Evolutionary conservation across 2,113 vertebrate genomes (phyloP), one percentile per base, ranked within the genome.

Genomic region (Oenanthe melanoleuca): DNA sequence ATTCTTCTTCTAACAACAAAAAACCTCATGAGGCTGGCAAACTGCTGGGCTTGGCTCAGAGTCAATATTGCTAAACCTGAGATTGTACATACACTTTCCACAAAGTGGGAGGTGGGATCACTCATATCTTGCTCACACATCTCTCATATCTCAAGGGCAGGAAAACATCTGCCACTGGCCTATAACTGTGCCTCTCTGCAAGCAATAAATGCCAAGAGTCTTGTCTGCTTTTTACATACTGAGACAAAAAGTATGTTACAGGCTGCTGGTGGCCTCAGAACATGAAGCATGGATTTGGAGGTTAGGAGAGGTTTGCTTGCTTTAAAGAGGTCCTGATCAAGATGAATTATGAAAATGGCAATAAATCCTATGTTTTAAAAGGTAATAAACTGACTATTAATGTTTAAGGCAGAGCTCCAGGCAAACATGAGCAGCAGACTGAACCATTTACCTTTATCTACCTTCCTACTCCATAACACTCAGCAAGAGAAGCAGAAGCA

Each of bases 341-440:
- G 71, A 77, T 69, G 79, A 91, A 87, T 85, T 86, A 47, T 63
- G 52, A 82, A 94, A 89, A 95, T 70, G 55, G 92, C 85, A 91
- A 70, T 92, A 96, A 94, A 80, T 73, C 44, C 57, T 66, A 14
- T 4, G 3, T 77, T 88, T 92, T 92, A 77, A 90, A 93, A 80
- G 67, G 59, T 75, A 80, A 57, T 91, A 80, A 85, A 85, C 14
- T 81, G 80, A 45, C 45, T 85, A 8, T 69, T 87, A 91, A 69
- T n/a, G 14, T 57, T 37, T 13, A 80, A 92, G 71, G 64, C 60
- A 80, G 60, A 90, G 42, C 44, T 73, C 45, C 33, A 64, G 80
- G 60, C 79, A 83, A 60, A 80, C 33, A 44, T 49, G 28, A 78
- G 40, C 20, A 66, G 75, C 71, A 83, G 79, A 52, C 49, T 45